phyloP scores from a whole-genome alignment of 2,113 vertebrate species.

The Scortum barcoo region DNA sequence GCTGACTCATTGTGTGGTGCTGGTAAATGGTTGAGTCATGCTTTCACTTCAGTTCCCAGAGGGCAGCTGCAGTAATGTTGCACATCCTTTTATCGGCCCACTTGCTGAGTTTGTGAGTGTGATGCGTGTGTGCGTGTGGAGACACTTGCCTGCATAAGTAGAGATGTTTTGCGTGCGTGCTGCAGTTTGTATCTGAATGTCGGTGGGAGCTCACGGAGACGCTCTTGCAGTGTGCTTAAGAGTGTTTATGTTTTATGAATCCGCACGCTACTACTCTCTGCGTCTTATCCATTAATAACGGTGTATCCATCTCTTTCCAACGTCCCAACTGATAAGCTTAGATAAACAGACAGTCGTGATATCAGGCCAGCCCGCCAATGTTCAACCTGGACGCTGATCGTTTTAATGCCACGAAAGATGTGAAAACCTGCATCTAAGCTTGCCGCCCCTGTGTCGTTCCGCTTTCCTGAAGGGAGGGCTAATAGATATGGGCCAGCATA shows the following conservation, averaged over 20 bases:
- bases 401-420: neutral
- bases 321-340: neutral
- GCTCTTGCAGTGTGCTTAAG: neutral
- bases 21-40: constrained; percentile 67
- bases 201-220: constrained; percentile 10
- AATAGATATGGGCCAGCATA: neutral
- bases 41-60: constrained; percentile 49
- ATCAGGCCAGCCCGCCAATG: neutral
- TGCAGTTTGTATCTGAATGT: constrained; percentile 27
- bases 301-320: neutral
- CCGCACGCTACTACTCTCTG: constrained; percentile 6
- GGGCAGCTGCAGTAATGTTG: constrained; percentile 45
- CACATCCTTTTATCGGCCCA: constrained; percentile 43
- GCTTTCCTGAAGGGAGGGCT: neutral
- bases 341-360: constrained; percentile 36
- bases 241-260: constrained; percentile 32
- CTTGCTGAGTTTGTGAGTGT: constrained; percentile 24
- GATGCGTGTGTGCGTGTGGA: constrained; percentile 19
- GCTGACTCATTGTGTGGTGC: constrained; percentile 50
- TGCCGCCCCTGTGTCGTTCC: neutral
- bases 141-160: constrained; percentile 30
- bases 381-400: neutral
- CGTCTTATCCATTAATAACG: constrained; percentile 31
- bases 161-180: constrained; percentile 6
- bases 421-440: neutral